Conservation (phyloP, 2,888 invertebrate species). For the Ophioninae sp. region DNA sequence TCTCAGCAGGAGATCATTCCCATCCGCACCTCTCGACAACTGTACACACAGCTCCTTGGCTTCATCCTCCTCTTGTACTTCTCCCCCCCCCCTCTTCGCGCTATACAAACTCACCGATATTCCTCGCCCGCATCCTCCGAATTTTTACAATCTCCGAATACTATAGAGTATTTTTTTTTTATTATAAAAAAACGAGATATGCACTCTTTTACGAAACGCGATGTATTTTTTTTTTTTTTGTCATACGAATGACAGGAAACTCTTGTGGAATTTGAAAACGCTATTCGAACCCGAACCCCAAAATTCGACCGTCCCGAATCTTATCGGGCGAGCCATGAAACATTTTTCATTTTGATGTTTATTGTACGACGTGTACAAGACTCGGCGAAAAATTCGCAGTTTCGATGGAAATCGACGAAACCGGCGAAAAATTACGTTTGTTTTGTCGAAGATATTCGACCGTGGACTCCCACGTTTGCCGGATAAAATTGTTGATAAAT, state of each 20-base stretch:
- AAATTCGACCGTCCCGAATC: conserved; percentile 2
- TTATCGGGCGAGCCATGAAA: neutral
- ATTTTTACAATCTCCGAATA: neutral
- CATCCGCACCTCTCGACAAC: conserved; percentile 54
- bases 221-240: neutral
- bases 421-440: neutral
- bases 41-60: conserved; percentile 52
- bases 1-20: conserved; percentile 70
- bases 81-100: conserved; percentile 29
- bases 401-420: neutral
- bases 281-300: neutral
- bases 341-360: conserved; percentile 1
- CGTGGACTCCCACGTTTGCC: neutral
- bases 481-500: neutral
- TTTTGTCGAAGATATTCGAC: neutral
- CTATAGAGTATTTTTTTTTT: neutral
- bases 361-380: neutral
- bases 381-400: neutral
- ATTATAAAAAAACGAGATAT: conserved; percentile 6
- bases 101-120: conserved; percentile 1
- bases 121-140: neutral
- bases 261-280: neutral
- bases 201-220: neutral
- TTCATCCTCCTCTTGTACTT: conserved; percentile 52
- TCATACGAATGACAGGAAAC: neutral